Evolutionary conservation across 2,888 invertebrate genomes (phyloP).

Genomic region (Apomyelois bistriatella): DNA sequence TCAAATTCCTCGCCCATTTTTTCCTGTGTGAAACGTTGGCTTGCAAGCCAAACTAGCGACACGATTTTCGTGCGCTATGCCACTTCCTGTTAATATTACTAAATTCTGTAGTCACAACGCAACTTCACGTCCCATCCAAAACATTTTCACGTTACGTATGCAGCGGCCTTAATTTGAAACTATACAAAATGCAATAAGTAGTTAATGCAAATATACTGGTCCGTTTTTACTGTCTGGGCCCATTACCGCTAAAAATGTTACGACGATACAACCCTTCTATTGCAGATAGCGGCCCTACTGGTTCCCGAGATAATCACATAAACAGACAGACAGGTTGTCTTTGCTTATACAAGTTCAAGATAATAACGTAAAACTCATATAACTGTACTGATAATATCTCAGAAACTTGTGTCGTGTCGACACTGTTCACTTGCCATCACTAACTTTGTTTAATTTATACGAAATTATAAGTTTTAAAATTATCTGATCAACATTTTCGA

Average conservation of each 20-base stretch:
- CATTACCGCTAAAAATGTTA: constrained; percentile 1
- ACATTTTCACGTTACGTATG: too few species aligned
- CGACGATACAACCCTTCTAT: background rate
- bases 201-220: constrained; percentile 1
- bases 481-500: constrained; percentile 16
- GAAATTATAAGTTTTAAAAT: too few species aligned
- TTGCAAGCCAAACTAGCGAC: too few species aligned
- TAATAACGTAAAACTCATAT: constrained; percentile 25
- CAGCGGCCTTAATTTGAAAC: too few species aligned
- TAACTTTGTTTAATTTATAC: constrained; percentile 7
- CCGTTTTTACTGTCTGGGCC: constrained; percentile 5
- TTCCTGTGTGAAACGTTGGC: too few species aligned
- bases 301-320: constrained; percentile 10
- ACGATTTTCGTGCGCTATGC: too few species aligned
- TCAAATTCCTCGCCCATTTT: too few species aligned
- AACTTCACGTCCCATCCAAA: too few species aligned
- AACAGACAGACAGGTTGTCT: constrained; percentile 10
- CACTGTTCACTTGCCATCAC: constrained; percentile 17
- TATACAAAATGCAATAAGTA: background rate
- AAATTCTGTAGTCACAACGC: too few species aligned
- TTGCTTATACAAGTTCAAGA: constrained; percentile 16
- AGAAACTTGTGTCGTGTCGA: constrained; percentile 24
- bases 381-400: constrained; percentile 28
- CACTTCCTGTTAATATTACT: too few species aligned
- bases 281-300: constrained; percentile 1